A percentile compares a stretch with the other conserved stretches of the same genome.
Conservation (phyloP, 1,140 invertebrate species). For the Nephotettix cincticeps region DNA sequence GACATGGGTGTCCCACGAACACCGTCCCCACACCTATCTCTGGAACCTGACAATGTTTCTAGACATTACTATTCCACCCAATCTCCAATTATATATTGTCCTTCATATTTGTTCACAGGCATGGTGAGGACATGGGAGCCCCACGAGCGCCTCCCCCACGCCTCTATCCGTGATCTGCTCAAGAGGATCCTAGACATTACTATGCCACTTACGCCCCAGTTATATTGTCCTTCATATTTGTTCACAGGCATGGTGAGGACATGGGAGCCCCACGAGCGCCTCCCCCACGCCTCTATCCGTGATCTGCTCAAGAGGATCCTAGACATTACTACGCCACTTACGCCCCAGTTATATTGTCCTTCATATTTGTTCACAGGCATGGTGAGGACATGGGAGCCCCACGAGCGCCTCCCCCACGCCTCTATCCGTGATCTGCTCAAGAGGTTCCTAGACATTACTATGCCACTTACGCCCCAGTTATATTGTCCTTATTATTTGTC, state of each 20-base stretch:
- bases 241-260: slow-evolving; percentile 74
- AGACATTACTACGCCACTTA: slow-evolving; percentile 90
- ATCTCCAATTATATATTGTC: no score
- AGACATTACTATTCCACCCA: no score
- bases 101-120: slow-evolving; percentile 55
- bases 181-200: slow-evolving; percentile 89
- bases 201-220: slow-evolving; percentile 84
- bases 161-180: slow-evolving; percentile 74
- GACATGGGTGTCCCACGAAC: no score
- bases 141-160: slow-evolving; percentile 79
- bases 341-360: slow-evolving; percentile 86
- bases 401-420: slow-evolving; percentile 78
- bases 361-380: slow-evolving; percentile 62
- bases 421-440: slow-evolving; percentile 76
- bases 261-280: slow-evolving; percentile 83
- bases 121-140: slow-evolving; percentile 81
- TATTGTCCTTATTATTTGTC: no score
- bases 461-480: slow-evolving; percentile 86
- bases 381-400: slow-evolving; percentile 80
- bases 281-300: slow-evolving; percentile 74
- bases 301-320: slow-evolving; percentile 81
- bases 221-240: no score
- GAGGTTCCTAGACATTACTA: slow-evolving; percentile 89
- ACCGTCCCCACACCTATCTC: no score
- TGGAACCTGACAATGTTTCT: no score